Evolutionary conservation across 2,113 vertebrate genomes (phyloP).

Genomic region (Hoplias malabaricus): DNA sequence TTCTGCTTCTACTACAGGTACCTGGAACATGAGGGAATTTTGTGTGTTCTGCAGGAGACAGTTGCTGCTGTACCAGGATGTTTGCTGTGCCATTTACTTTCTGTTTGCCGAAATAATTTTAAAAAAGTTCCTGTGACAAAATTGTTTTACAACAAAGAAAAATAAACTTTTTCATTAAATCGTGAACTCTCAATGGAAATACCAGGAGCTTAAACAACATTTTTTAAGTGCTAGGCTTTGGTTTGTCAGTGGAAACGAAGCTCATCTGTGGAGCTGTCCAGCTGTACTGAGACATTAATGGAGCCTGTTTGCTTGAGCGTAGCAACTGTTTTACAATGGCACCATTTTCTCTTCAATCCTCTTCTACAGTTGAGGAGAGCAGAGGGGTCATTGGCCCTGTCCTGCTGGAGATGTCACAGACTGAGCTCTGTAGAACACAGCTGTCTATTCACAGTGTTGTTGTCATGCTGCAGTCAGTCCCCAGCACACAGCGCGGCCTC

Average conservation of each 20-base stretch:
- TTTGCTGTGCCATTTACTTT: too few relatives aligned
- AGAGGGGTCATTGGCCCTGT: conserved; percentile 28
- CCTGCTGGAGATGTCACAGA: conserved; percentile 58
- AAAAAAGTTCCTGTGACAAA: too few relatives aligned
- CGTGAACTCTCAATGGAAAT: too few relatives aligned
- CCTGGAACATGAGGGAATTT: too few relatives aligned
- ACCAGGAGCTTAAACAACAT: too few relatives aligned
- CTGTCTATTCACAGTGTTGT: conserved; percentile 42
- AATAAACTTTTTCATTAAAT: too few relatives aligned
- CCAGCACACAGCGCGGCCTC: conserved; percentile 4
- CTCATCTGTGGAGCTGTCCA: neutral
- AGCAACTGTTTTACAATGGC: conserved; percentile 34
- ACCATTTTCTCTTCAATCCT: conserved; percentile 28
- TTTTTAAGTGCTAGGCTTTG: neutral
- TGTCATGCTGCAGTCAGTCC: conserved; percentile 16
- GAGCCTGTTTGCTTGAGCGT: conserved; percentile 24
- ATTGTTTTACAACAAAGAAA: too few relatives aligned
- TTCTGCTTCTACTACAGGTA: too few relatives aligned
- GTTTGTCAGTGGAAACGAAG: neutral
- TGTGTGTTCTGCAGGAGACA: too few relatives aligned
- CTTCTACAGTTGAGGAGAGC: conserved; percentile 27
- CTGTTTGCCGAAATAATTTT: too few relatives aligned
- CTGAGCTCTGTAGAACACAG: conserved; percentile 53
- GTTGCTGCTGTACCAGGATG: too few relatives aligned
- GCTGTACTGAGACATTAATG: conserved; percentile 3